Conservation (phyloP, 2,888 invertebrate genomes). For the Eulithis prunata region DNA sequence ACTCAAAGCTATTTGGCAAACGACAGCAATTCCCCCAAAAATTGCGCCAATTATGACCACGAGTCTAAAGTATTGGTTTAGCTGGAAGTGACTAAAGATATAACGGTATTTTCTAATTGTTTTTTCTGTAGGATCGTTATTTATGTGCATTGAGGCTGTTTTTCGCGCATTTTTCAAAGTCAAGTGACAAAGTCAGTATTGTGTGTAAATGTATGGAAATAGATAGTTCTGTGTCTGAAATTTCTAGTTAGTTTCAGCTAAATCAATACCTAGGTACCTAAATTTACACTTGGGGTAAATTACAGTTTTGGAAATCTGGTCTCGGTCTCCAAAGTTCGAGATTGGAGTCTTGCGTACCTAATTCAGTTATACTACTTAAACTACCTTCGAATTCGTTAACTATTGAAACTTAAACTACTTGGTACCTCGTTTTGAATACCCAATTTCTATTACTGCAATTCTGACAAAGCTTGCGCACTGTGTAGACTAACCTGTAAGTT, state of each 20-base stretch:
- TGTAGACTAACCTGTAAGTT: no score
- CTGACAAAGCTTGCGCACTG: not conserved
- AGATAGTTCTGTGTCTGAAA: not conserved
- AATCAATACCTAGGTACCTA: not conserved
- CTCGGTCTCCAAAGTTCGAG: slow-evolving; percentile 19
- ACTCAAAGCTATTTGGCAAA: slow-evolving; percentile 58
- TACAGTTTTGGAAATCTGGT: slow-evolving; percentile 22
- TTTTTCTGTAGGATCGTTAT: no score
- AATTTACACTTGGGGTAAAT: slow-evolving; percentile 1
- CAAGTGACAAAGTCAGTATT: no score
- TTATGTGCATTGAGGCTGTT: no score
- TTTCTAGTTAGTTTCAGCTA: slow-evolving; percentile 18
- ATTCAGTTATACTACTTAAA: slow-evolving; percentile 37
- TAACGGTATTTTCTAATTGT: no score
- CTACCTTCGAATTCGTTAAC: slow-evolving; percentile 31
- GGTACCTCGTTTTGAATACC: slow-evolving; percentile 7
- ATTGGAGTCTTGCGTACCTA: slow-evolving; percentile 32
- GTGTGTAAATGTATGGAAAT: not conserved
- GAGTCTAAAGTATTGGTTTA: slow-evolving; percentile 26
- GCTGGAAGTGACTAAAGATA: slow-evolving; percentile 13
- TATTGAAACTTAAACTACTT: slow-evolving; percentile 34
- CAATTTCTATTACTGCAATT: not conserved
- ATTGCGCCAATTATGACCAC: slow-evolving; percentile 50
- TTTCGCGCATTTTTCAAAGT: no score
- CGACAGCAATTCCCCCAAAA: slow-evolving; percentile 51